phyloP scores from a whole-genome alignment of 1,140 invertebrate species.

The Ceratitis capitata region DNA sequence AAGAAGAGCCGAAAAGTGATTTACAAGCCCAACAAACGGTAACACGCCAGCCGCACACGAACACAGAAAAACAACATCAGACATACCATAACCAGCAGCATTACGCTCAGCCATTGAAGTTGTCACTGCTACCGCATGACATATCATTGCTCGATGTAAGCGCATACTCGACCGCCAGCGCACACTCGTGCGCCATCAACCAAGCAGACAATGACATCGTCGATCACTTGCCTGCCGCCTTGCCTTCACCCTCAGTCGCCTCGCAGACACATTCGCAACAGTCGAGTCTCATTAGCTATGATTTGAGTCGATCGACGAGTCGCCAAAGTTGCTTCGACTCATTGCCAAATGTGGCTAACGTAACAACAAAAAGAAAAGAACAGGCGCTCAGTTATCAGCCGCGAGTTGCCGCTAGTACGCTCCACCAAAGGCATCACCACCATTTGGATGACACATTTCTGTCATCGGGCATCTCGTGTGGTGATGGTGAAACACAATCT shows the following conservation, averaged over 20 bases:
- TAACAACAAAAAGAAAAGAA: constrained; percentile 25
- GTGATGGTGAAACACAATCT: constrained; percentile 44
- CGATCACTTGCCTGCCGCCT: not conserved
- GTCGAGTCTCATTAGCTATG: constrained; percentile 48
- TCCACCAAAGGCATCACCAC: not conserved
- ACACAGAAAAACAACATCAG: not conserved
- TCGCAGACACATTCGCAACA: constrained; percentile 46
- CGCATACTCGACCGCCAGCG: not conserved
- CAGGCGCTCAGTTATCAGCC: constrained; percentile 9
- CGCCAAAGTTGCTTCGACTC: constrained; percentile 38
- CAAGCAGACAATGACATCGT: not conserved
- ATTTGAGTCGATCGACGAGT: constrained; percentile 44
- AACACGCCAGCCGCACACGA: not conserved
- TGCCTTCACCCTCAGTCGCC: not conserved
- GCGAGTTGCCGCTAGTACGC: not conserved
- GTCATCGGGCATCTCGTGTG: constrained; percentile 61
- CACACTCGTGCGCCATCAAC: not conserved
- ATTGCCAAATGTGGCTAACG: not conserved
- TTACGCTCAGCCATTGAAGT: not conserved
- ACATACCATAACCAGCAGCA: not conserved
- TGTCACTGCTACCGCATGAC: constrained; percentile 2
- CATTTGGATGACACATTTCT: constrained; percentile 58
- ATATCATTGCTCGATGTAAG: not conserved
- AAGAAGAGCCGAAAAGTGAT: not conserved
- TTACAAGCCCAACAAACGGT: not conserved